These are phyloP conservation scores for Parapristionchus giblindavisi DNA, from an alignment of 2,888 invertebrate genomes.

Conservation along the genomic window DNA sequence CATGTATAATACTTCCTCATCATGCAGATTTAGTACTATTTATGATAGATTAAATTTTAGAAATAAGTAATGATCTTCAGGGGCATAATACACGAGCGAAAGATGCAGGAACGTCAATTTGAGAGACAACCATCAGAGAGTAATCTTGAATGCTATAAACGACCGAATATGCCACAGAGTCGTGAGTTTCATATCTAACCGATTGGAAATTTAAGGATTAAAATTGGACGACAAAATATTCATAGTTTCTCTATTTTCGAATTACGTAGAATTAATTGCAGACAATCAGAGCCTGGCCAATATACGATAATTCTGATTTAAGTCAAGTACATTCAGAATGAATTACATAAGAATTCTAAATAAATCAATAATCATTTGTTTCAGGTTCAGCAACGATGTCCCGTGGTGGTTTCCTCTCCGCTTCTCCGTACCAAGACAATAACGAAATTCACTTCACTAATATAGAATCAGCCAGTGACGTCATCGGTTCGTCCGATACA, in stretches of 20 bases:
- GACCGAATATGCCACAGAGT: conserved; percentile 34
- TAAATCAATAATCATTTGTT: too few relatives aligned
- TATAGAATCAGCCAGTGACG: conserved; percentile 24
- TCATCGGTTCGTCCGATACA: conserved; percentile 15
- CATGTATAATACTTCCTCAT: background rate
- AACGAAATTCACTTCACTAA: conserved; percentile 31
- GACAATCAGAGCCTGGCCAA: too few relatives aligned
- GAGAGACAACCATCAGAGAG: conserved; percentile 28
- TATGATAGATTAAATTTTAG: background rate
- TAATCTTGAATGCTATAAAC: conserved; percentile 32
- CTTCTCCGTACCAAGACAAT: background rate
- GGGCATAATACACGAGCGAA: conserved; percentile 19
- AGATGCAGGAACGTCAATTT: background rate
- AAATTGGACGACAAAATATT: background rate
- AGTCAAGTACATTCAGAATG: too few relatives aligned
- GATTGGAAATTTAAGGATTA: background rate
- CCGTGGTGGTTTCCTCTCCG: conserved; percentile 3
- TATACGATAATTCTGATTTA: too few relatives aligned
- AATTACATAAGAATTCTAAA: too few relatives aligned
- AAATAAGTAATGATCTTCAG: background rate
- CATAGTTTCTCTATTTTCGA: too few relatives aligned
- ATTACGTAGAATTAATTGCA: too few relatives aligned
- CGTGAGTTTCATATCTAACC: background rate
- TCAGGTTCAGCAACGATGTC: conserved; percentile 18
- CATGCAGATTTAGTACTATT: too few relatives aligned